Evolutionary conservation across 2,113 vertebrate genomes (phyloP).

Genomic region (Paratilapia polleni): DNA sequence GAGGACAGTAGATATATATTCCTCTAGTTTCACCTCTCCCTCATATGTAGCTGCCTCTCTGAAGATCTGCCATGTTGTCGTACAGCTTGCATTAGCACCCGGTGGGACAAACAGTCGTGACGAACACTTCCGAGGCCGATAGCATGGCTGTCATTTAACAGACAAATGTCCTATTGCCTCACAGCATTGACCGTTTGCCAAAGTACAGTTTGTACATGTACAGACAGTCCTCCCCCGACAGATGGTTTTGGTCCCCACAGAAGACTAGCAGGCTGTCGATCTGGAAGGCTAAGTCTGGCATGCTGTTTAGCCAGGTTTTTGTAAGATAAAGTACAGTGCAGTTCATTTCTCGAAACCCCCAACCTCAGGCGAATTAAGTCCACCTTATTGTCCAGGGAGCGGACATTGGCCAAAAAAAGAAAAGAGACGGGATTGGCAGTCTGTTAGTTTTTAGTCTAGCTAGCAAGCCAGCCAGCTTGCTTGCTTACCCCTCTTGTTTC

Average conservation of each 20-base stretch:
- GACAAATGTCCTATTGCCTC: no score
- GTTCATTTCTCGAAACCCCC: neutral
- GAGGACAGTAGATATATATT: no score
- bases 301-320: neutral
- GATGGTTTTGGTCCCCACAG: neutral
- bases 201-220: no score
- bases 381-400: neutral
- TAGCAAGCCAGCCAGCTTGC: neutral
- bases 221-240: no score
- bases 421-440: neutral
- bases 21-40: no score
- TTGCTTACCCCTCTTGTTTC: neutral
- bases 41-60: no score
- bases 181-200: no score
- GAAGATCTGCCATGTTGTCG: no score
- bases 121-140: no score
- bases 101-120: no score
- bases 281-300: neutral
- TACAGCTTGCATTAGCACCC: no score
- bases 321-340: neutral
- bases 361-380: neutral
- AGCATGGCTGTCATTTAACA: no score
- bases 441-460: neutral
- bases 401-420: neutral
- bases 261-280: neutral